Evolutionary conservation across 2,888 invertebrate genomes (phyloP).

Genomic region (Perizoma flavofasciatum): DNA sequence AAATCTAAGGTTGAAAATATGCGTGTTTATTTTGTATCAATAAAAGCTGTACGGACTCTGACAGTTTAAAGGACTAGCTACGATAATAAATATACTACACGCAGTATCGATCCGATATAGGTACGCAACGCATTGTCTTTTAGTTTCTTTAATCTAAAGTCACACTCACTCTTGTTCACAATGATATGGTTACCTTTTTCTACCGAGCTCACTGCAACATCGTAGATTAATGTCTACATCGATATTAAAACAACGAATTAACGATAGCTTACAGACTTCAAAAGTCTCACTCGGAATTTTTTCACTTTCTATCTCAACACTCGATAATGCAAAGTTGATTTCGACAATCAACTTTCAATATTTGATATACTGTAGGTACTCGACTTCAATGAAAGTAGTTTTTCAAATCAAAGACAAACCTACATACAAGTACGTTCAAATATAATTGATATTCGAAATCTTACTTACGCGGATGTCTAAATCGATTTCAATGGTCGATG

Average conservation of each 20-base stretch:
- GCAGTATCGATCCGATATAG: constrained; percentile 27
- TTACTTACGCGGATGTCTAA: background rate
- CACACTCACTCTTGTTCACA: constrained; percentile 46
- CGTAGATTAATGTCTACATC: background rate
- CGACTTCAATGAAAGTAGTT: background rate
- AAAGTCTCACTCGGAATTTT: constrained; percentile 6
- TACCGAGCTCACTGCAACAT: constrained; percentile 17
- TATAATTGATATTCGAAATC: constrained; percentile 7
- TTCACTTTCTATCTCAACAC: constrained; percentile 9
- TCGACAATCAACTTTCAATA: background rate
- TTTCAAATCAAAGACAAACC: constrained; percentile 2
- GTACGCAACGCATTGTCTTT: constrained; percentile 46
- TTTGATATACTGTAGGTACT: no score
- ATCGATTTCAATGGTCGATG: background rate
- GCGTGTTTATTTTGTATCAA: constrained; percentile 9
- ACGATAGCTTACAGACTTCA: constrained; percentile 12
- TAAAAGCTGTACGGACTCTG: constrained; percentile 49
- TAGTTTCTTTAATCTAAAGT: constrained; percentile 48
- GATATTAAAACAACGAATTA: constrained; percentile 2
- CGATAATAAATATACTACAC: constrained; percentile 30
- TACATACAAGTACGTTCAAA: background rate
- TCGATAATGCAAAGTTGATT: constrained; percentile 11
- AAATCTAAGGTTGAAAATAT: constrained; percentile 8
- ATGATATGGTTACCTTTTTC: constrained; percentile 60
- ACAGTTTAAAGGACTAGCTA: constrained; percentile 58